These are phyloP conservation scores for Megathymus violae DNA, from an alignment of 1,140 invertebrate genomes.

Conservation along the genomic window DNA sequence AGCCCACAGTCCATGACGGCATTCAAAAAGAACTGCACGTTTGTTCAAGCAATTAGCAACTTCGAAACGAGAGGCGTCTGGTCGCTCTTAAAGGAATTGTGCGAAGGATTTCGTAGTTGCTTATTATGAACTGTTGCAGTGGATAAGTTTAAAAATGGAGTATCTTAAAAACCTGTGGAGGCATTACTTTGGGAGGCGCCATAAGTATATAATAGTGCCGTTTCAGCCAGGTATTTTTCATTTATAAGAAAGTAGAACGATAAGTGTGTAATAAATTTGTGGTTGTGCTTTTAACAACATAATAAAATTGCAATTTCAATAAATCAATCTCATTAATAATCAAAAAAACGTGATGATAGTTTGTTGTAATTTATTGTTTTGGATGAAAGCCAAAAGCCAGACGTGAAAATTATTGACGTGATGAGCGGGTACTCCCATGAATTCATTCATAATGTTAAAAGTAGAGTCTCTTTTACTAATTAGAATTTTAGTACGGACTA, in stretches of 20 bases:
- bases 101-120: conserved; percentile 16
- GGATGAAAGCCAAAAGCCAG: conserved; percentile 39
- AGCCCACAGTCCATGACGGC: conserved; percentile 65
- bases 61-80: conserved; percentile 32
- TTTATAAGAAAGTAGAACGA: not conserved
- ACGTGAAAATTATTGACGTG: conserved; percentile 51
- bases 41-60: conserved; percentile 60
- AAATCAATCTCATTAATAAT: too few species aligned
- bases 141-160: conserved; percentile 54
- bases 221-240: conserved; percentile 69
- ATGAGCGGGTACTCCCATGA: too few species aligned
- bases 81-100: conserved; percentile 4
- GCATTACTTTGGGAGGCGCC: conserved; percentile 60
- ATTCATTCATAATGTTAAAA: too few species aligned
- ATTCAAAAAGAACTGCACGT: conserved; percentile 65
- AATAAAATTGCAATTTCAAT: too few species aligned
- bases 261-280: not conserved
- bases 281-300: not conserved
- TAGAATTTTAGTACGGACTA: too few species aligned
- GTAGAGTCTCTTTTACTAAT: too few species aligned
- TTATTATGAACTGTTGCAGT: conserved; percentile 7
- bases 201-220: conserved; percentile 69
- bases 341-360: conserved; percentile 5
- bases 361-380: conserved; percentile 35
- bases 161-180: conserved; percentile 71